phyloP scores from a whole-genome alignment of 2,113 vertebrate genomes.

The Plecotus auritus region DNA sequence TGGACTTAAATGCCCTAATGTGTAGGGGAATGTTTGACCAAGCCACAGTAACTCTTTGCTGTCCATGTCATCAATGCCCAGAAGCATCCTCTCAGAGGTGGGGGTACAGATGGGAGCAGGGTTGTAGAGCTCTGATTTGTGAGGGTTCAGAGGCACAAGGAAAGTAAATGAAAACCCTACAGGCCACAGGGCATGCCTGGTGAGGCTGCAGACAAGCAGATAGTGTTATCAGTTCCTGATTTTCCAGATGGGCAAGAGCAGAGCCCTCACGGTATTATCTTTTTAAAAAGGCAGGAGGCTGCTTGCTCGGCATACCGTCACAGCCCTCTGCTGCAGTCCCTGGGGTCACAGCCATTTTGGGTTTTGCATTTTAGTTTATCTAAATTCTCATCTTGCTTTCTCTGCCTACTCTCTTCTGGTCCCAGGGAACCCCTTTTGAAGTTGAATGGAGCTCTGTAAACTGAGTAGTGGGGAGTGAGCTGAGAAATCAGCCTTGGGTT shows the following conservation, averaged over 20 bases:
- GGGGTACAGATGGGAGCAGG: background rate
- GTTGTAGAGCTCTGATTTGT: background rate
- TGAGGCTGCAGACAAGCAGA: background rate
- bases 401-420: background rate
- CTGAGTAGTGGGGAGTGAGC: background rate
- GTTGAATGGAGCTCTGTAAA: background rate
- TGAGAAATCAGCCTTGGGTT: background rate
- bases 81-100: background rate
- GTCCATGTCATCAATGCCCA: background rate
- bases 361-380: background rate
- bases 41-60: background rate
- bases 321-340: background rate
- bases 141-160: background rate
- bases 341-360: background rate
- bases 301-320: background rate
- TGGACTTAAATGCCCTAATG: background rate
- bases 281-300: background rate
- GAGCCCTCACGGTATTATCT: background rate
- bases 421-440: background rate
- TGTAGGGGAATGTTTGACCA: background rate
- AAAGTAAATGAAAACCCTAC: background rate
- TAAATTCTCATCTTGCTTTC: background rate
- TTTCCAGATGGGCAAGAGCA: background rate
- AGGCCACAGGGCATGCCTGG: background rate
- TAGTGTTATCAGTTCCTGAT: background rate